Base-by-base conservation (phyloP, 2,797 vertebrate genomes). In the Bradypus variegatus region DNA sequence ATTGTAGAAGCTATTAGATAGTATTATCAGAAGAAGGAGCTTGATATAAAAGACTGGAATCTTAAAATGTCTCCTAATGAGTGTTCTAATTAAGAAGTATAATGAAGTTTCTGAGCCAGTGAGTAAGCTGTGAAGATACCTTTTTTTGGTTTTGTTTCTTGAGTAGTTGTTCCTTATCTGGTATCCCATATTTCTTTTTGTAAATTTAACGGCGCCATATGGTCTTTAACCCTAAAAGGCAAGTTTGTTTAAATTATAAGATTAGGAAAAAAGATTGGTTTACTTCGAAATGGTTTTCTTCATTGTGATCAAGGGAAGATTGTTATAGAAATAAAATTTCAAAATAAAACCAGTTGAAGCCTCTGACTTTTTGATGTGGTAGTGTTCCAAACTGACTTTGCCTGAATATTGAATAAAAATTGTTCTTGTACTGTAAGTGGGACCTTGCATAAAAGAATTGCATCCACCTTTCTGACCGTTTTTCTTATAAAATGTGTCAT, bases 331-430 rank as follows among this genome's bases (percentile, higher is more conserved):
- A 82, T 94, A 84, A 25, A 72, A 81, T 89, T 86, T 93, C 48
- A 78, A 86, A 91, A 87, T 89, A 79, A 86, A 94, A 48, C 45
- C 31, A 93, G 8, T 86, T 77, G 92, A 92, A 85, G 33, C 70
- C 25, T 69, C 48, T 88, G 76, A 79, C 69, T 80, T 86, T 94
- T 90, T 93, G n/a, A 41, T 88, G 12, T 27, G 64, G 33, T 36
- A 27, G 5, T 70, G 16, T 64, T 89, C 64, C 29, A 55, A 1
- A 86, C 73, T 72, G 73, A 33, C 67, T 88, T 45, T 93, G 62
- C 73, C 69, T 91, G 58, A 75, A 41, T 87, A 62, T 67, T 94
- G 86, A 86, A 60, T 70, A 64, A 90, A 85, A 92, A 86, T 85
- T 83, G 13, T 21, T 95, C 65, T 88, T 95, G 88, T 11, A n/a